Evolutionary conservation across 2,888 invertebrate genomes (phyloP).

Genomic region (Thera britannica): DNA sequence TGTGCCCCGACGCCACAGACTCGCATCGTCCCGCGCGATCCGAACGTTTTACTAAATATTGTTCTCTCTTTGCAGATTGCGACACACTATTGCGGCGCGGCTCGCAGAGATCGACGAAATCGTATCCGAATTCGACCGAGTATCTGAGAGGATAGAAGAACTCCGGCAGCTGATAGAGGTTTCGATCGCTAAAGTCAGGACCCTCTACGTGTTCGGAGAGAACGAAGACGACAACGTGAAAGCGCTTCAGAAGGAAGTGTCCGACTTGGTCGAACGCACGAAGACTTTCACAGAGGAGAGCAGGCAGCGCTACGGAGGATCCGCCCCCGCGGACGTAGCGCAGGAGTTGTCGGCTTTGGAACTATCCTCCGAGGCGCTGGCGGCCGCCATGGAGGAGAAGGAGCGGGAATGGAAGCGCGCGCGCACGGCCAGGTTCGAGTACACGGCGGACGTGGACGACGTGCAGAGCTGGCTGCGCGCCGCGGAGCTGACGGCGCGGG

Average conservation of each 20-base stretch:
- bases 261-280: constrained; percentile 83
- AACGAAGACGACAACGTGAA: constrained; percentile 87
- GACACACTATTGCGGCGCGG: constrained; percentile 90
- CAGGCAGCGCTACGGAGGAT: constrained; percentile 86
- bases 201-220: constrained; percentile 91
- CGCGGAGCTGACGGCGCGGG: constrained; percentile 93
- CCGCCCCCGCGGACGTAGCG: constrained; percentile 90
- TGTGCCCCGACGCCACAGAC: constrained; percentile 60
- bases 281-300: constrained; percentile 85
- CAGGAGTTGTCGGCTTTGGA: constrained; percentile 93
- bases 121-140: constrained; percentile 90
- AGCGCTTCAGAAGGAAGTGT: constrained; percentile 84
- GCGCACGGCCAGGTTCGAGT: constrained; percentile 91
- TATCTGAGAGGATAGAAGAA: constrained; percentile 88
- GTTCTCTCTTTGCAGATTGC: constrained; percentile 87
- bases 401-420: constrained; percentile 95
- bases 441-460: constrained; percentile 90
- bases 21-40: constrained; percentile 54
- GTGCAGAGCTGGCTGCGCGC: constrained; percentile 93
- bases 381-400: constrained; percentile 94
- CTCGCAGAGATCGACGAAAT: constrained; percentile 90
- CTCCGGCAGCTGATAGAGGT: constrained; percentile 88
- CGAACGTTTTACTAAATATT: constrained; percentile 55
- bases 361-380: constrained; percentile 90
- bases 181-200: constrained; percentile 87